Evolutionary conservation across 1,140 invertebrate genomes (phyloP), one percentile per base, ranked within the genome.

Genomic region (Popillia japonica): DNA sequence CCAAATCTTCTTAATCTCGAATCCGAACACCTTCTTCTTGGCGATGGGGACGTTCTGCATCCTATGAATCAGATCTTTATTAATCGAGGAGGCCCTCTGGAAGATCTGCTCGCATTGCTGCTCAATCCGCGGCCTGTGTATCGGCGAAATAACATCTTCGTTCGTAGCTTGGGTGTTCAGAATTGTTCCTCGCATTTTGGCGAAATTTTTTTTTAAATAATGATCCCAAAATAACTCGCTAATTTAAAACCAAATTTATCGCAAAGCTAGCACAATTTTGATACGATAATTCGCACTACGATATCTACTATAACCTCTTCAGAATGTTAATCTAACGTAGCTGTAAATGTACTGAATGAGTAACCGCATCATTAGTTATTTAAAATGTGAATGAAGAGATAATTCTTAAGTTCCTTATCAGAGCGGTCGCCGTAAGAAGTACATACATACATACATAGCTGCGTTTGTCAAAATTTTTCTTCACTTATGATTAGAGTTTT

Each of bases 321-420:
- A n/a, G n/a, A n/a, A n/a, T n/a, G n/a, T n/a, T n/a, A n/a, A n/a
- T n/a, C 11, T 48, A 11, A 14, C 4, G 11, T 22, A 22, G 61
- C 61, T 64, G 4, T 8, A 9, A 64, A 7, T 20, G 20, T 64
- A 64, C 61, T 64, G 61, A 64, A 64, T 64, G 20, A 7, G 22
- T 48, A 6, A n/a, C n/a, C 3, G 61, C 23, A 20, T 22, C 61
- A 64, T 64, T 64, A 20, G 61, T 64, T 64, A 64, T 64, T 64
- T 64, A 17, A 64, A 64, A 64, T 27, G 17, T 64, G 61, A 64
- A 64, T 64, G 61, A 64, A 64, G 61, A 22, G 61, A 64, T 64
- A 17, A 64, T 64, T 64, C 22, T 64, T 64, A 22, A 64, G 11
- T 17, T 64, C 61, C 61, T 64, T 64, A 64, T 64, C 61, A 48